Evolutionary conservation across 2,888 invertebrate species (phyloP).

Genomic region (Drosophila robusta): DNA sequence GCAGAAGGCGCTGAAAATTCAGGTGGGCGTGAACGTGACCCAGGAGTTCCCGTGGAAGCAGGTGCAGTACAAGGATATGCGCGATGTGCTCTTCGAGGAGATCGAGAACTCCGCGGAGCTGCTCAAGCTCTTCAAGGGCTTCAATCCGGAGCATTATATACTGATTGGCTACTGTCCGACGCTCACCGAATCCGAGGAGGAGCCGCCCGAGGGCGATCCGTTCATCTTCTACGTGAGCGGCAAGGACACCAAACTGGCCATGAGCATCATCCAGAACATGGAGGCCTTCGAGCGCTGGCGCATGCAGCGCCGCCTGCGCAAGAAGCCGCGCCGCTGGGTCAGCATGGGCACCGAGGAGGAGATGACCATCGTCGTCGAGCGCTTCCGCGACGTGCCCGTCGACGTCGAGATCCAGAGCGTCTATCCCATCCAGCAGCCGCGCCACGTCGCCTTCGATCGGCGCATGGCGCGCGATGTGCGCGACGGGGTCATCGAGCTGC

Average conservation of each 20-base stretch:
- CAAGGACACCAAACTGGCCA: constrained; percentile 84
- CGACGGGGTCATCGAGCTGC: constrained; percentile 90
- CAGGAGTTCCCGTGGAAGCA: constrained; percentile 91
- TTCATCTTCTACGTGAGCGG: constrained; percentile 89
- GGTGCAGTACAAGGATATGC: constrained; percentile 87
- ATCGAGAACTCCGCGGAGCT: constrained; percentile 85
- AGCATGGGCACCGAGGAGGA: constrained; percentile 89
- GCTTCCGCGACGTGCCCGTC: constrained; percentile 86
- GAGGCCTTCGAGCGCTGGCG: constrained; percentile 85
- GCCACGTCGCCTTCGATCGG: constrained; percentile 85
- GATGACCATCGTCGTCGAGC: constrained; percentile 86
- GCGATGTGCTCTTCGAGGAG: constrained; percentile 87
- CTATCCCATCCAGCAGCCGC: constrained; percentile 86
- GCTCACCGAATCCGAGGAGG: constrained; percentile 85
- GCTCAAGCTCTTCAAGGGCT: constrained; percentile 84
- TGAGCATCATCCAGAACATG: constrained; percentile 86
- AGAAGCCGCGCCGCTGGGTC: constrained; percentile 87
- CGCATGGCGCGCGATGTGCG: constrained; percentile 87
- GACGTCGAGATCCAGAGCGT: constrained; percentile 89
- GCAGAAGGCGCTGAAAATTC: constrained; percentile 86
- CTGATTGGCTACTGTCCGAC: constrained; percentile 89
- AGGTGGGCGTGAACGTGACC: constrained; percentile 89
- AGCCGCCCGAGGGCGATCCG: constrained; percentile 88
- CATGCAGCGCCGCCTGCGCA: constrained; percentile 87
- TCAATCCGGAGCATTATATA: constrained; percentile 84